Evolutionary conservation across 1,140 invertebrate species (phyloP), one percentile per base, ranked within the genome.

Genomic region (Drosophila serrata): DNA sequence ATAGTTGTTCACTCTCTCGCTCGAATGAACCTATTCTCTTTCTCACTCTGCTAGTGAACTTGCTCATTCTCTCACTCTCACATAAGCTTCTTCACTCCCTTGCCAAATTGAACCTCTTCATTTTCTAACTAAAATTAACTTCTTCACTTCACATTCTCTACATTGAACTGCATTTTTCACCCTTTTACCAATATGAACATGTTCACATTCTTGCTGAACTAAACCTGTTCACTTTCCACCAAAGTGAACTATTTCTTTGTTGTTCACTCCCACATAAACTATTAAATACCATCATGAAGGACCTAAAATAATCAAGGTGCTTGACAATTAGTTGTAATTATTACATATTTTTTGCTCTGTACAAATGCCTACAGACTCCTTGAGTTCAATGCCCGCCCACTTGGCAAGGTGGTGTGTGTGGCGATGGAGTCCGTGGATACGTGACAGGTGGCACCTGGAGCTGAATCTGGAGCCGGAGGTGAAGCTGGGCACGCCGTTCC

Each of bases 401-500:
- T 42, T 65, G 63, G 63, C 12, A 42, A 24, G 27, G 55, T 12
- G 55, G 11, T 24, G 31, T 35, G 62, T 43, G 55, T 37, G n/a
- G 22, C 24, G 15, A n/a, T 19, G 29, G 12, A 53, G 59, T 39
- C 31, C 24, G 22, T n/a, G 45, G 12, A 39, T 72, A 72, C 68
- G 68, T 70, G 68, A 72, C 65, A 72, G 65, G 49, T 57, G 33
- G 17, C 31, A 46, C 63, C 42, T 61, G 63, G 58, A 61, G n/a
- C 59, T 31, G 51, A 22, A 22, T 15, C 49, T 35, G 31, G 31
- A 35, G 49, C 31, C 19, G n/a, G 24, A 15, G 24, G 5, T 13
- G 5, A 6, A 22, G 43, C 43, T 13, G 42, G 58, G 35, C 69
- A 49, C 63, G 31, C 43, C 51, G 55, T 88, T 88, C 67, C 84